Evolutionary conservation across 2,797 vertebrate species (phyloP).

Genomic region (Spinibarbus caldwelli): DNA sequence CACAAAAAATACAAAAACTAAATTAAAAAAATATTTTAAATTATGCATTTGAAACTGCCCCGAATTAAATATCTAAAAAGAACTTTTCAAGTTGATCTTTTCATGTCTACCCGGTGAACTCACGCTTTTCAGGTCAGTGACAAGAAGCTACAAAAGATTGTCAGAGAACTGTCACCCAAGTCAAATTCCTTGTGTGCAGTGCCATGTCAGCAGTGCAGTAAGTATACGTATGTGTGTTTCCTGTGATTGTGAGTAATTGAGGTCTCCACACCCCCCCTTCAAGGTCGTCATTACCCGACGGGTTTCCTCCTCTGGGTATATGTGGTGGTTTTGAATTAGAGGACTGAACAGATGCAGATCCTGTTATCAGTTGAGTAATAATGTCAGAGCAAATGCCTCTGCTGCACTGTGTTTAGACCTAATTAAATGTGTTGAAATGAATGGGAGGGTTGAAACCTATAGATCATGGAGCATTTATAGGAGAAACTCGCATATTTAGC

Average conservation of each 20-base stretch:
- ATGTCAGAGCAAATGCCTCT: slow-evolving; percentile 57
- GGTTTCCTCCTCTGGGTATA: slow-evolving; percentile 58
- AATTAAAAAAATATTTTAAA: fast-evolving
- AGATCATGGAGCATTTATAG: slow-evolving; percentile 31
- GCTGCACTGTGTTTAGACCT: slow-evolving; percentile 52
- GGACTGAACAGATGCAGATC: slow-evolving; percentile 55
- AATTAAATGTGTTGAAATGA: slow-evolving; percentile 56
- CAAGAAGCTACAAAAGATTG: slow-evolving; percentile 37
- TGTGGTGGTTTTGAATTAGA: slow-evolving; percentile 59
- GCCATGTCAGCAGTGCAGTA: slow-evolving; percentile 35
- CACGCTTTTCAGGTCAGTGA: neutral
- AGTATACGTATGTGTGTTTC: slow-evolving; percentile 41
- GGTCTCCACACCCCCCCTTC: slow-evolving; percentile 52
- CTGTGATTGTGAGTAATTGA: slow-evolving; percentile 60
- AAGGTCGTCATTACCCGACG: slow-evolving; percentile 55
- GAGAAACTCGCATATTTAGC: slow-evolving; percentile 27
- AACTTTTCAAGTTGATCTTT: neutral
- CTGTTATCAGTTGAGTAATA: slow-evolving; percentile 60
- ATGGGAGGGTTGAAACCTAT: slow-evolving; percentile 43
- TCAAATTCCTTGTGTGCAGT: slow-evolving; percentile 17
- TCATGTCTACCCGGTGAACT: neutral
- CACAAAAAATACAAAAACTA: too few relatives aligned
- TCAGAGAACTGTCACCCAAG: slow-evolving; percentile 56
- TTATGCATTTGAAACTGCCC: neutral
- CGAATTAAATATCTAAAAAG: neutral